These are phyloP conservation scores for Cichlasoma orientale DNA, from an alignment of 2,797 vertebrate species.

Conservation along the genomic window DNA sequence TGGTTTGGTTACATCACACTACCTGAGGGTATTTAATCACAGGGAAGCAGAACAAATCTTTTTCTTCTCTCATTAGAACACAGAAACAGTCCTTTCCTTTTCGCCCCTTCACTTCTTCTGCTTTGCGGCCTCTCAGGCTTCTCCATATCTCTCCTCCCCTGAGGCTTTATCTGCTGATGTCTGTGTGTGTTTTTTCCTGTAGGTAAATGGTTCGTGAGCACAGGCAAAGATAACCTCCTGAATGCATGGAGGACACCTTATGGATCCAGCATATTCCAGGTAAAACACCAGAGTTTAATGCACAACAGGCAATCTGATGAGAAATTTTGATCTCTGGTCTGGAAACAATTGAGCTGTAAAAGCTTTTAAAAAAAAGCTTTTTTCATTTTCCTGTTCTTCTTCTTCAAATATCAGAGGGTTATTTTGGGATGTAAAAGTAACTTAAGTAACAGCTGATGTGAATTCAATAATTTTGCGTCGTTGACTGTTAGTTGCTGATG, in stretches of 20 bases:
- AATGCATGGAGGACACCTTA: constrained; percentile 89
- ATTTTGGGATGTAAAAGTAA: neutral
- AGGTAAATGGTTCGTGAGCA: constrained; percentile 85
- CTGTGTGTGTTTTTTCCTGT: constrained; percentile 55
- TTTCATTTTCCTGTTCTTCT: neutral
- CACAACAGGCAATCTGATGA: neutral
- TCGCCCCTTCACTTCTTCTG: constrained; percentile 1
- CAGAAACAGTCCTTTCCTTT: constrained; percentile 24
- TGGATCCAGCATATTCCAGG: constrained; percentile 84
- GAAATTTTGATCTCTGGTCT: neutral
- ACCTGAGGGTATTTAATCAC: constrained; percentile 45
- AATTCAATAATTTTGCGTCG: neutral
- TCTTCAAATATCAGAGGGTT: neutral
- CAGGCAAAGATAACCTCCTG: constrained; percentile 86
- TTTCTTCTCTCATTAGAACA: constrained; percentile 41
- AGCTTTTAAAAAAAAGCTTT: no score
- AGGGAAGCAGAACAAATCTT: constrained; percentile 45
- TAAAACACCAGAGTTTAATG: constrained; percentile 29
- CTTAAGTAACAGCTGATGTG: neutral
- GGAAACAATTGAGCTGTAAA: neutral
- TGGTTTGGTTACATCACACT: constrained; percentile 28
- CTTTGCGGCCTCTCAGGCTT: constrained; percentile 11
- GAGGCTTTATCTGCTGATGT: constrained; percentile 55
- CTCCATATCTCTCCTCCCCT: constrained; percentile 39
- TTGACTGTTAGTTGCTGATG: neutral